Conservation (phyloP, 2,113 vertebrate genomes). For the Apeltes quadracus region DNA sequence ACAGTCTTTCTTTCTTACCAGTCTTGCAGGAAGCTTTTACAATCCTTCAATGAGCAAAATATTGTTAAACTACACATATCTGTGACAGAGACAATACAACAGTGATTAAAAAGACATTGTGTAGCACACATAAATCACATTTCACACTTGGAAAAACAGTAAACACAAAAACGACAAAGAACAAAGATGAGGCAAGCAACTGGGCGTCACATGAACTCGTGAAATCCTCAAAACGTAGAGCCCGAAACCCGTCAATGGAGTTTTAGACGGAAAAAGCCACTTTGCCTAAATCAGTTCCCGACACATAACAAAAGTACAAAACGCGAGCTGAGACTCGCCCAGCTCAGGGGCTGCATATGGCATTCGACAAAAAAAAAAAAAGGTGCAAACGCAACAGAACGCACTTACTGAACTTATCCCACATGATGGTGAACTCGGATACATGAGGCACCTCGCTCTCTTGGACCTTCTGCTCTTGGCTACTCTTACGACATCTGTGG, state of each 20-base stretch:
- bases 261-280: not conserved
- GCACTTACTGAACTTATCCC: constrained; percentile 93
- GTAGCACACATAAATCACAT: constrained; percentile 37
- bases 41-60: not conserved
- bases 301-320: not conserved
- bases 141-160: constrained; percentile 39
- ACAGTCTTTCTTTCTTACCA: constrained; percentile 18
- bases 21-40: not conserved
- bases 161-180: constrained; percentile 30
- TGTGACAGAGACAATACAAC: constrained; percentile 19
- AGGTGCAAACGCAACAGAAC: constrained; percentile 24
- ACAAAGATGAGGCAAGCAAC: constrained; percentile 28
- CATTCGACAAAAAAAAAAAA: not conserved
- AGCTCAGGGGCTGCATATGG: constrained; percentile 4
- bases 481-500: constrained; percentile 84
- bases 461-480: constrained; percentile 82
- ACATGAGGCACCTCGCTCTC: constrained; percentile 83
- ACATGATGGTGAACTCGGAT: constrained; percentile 85
- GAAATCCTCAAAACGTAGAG: not conserved
- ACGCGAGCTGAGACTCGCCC: not conserved
- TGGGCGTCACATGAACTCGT: not conserved
- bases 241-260: not conserved
- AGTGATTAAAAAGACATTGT: constrained; percentile 27
- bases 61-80: constrained; percentile 8
- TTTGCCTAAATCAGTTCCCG: not conserved